phyloP scores from a whole-genome alignment of 2,113 vertebrate species.

The Epinephelus cyanopodus region DNA sequence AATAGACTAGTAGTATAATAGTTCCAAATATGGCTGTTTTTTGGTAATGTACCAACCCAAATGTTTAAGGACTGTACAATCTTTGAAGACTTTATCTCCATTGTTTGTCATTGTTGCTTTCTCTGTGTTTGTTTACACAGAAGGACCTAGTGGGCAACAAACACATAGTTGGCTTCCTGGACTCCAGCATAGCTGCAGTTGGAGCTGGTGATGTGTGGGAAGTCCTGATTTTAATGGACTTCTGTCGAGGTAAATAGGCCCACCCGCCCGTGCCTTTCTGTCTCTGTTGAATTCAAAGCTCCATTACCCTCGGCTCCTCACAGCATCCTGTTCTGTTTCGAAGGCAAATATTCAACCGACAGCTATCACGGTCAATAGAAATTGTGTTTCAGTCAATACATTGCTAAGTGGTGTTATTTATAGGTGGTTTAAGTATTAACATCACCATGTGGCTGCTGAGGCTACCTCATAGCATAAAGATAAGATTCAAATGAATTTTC shows the following conservation, averaged over 20 bases:
- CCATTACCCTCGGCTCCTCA: constrained; percentile 29
- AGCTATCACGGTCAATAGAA: constrained; percentile 15
- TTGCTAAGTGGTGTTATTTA: constrained; percentile 31
- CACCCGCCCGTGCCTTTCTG: not conserved
- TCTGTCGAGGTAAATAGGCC: constrained; percentile 91
- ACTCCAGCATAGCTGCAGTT: constrained; percentile 94
- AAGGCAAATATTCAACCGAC: constrained; percentile 25
- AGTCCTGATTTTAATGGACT: constrained; percentile 98
- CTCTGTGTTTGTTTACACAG: constrained; percentile 80
- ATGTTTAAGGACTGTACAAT: not conserved
- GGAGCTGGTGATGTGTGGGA: constrained; percentile 97
- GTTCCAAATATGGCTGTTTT: constrained; percentile 10
- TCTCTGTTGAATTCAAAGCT: constrained; percentile 23
- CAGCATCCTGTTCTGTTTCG: constrained; percentile 8
- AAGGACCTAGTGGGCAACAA: constrained; percentile 94
- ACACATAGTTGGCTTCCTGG: constrained; percentile 98
- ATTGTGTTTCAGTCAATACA: constrained; percentile 23
- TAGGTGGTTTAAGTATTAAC: constrained; percentile 24
- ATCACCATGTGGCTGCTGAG: not conserved
- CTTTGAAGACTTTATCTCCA: not conserved
- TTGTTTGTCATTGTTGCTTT: constrained; percentile 29
- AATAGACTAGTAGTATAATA: not conserved
- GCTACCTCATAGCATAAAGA: not conserved
- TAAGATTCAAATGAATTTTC: not conserved
- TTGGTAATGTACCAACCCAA: constrained; percentile 10